phyloP scores from a whole-genome alignment of 2,113 vertebrate species.

The Pterocles burchelli region DNA sequence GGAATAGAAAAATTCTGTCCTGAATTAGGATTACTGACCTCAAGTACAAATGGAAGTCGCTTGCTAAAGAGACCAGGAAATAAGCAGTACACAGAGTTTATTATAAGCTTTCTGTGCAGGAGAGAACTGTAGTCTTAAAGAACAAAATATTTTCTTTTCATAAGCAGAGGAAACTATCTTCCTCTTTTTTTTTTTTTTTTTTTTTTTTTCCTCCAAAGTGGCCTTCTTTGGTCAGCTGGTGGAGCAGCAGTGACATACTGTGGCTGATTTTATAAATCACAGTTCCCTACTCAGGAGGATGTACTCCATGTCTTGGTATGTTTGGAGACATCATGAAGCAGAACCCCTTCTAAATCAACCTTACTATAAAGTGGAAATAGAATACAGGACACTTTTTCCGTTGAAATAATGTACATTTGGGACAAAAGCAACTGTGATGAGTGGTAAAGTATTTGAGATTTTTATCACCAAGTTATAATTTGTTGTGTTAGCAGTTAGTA shows the following conservation, averaged over 20 bases:
- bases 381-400: background rate
- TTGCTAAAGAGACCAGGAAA: background rate
- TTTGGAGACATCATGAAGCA: background rate
- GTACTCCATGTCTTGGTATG: background rate
- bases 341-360: background rate
- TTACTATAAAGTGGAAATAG: background rate
- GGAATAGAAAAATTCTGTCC: background rate
- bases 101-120: background rate
- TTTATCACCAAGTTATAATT: background rate
- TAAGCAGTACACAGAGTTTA: background rate
- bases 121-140: background rate
- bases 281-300: background rate
- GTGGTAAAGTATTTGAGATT: background rate
- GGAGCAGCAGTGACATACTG: slow-evolving; percentile 68
- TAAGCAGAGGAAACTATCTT: background rate
- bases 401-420: background rate
- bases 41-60: background rate
- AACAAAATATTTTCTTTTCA: background rate
- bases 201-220: fast-evolving
- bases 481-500: background rate
- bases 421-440: background rate
- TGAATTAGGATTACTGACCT: background rate
- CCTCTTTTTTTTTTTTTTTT: background rate
- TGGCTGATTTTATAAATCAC: slow-evolving; percentile 52
- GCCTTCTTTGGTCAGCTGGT: background rate